Evolutionary conservation across 2,797 vertebrate species (phyloP).

Genomic region (Orestias chungarensis): DNA sequence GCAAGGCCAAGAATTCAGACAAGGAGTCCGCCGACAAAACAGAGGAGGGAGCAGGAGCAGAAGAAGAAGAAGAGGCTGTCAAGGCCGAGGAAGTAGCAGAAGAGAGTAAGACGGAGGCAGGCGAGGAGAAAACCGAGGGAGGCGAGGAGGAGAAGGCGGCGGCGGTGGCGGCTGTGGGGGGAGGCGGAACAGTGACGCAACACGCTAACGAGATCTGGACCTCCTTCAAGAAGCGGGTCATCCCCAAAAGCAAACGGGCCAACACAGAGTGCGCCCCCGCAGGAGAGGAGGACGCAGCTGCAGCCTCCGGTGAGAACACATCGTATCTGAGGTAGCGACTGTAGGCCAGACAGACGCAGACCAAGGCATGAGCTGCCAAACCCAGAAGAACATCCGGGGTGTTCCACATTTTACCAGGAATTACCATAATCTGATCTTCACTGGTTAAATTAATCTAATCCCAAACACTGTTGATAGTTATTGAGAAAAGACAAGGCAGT

Average conservation of each 20-base stretch:
- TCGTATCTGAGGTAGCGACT: not conserved
- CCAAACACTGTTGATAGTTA: too few species aligned
- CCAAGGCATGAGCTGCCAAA: not conserved
- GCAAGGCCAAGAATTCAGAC: slow-evolving; percentile 73
- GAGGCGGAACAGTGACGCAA: slow-evolving; percentile 70
- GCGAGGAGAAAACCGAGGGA: slow-evolving; percentile 56
- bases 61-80: slow-evolving; percentile 54
- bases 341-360: not conserved
- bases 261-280: slow-evolving; percentile 66
- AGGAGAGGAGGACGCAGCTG: slow-evolving; percentile 70
- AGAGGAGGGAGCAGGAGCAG: slow-evolving; percentile 51
- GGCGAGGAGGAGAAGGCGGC: slow-evolving; percentile 58
- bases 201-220: slow-evolving; percentile 86
- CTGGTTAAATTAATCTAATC: not conserved
- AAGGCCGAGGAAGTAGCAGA: slow-evolving; percentile 43
- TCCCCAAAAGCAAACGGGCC: slow-evolving; percentile 80
- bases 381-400: too few species aligned
- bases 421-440: not conserved
- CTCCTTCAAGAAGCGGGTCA: slow-evolving; percentile 84
- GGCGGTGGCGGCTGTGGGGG: slow-evolving; percentile 47
- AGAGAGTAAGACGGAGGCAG: slow-evolving; percentile 48
- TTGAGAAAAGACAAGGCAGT: too few species aligned
- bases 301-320: slow-evolving; percentile 46
- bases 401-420: too few species aligned
- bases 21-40: slow-evolving; percentile 72